phyloP scores from a whole-genome alignment of 2,797 vertebrate species.

The Halcyon chelicuti region DNA sequence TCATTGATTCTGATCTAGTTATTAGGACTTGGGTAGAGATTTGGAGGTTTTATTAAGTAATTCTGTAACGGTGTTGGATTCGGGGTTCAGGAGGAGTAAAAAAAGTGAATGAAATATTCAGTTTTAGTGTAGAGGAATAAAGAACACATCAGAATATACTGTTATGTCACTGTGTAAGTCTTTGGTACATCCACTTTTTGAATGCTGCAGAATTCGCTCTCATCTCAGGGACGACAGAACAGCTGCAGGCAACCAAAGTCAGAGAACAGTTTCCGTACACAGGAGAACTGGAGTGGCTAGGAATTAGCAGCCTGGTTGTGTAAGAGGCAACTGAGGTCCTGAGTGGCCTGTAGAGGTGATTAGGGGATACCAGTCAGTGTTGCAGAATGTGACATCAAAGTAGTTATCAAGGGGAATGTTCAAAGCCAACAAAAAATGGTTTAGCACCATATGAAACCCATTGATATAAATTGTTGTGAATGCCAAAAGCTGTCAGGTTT shows the following conservation, averaged over 20 bases:
- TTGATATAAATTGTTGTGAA: background rate
- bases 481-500: background rate
- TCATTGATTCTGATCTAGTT: background rate
- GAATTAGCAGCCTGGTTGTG: background rate
- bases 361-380: background rate
- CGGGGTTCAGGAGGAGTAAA: background rate
- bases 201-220: background rate
- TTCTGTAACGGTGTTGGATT: background rate
- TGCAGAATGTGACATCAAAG: background rate
- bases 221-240: background rate
- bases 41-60: background rate
- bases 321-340: rapidly evolving
- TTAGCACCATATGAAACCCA: background rate
- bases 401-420: background rate
- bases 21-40: background rate
- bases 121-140: background rate
- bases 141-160: background rate
- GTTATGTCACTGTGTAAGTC: background rate
- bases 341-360: background rate
- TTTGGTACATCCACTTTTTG: background rate
- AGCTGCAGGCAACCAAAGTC: background rate
- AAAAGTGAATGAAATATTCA: background rate
- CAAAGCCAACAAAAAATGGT: background rate
- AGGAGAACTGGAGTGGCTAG: background rate
- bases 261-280: background rate